These are phyloP conservation scores for Ptychadena robeensis DNA, from an alignment of 2,797 vertebrate genomes.

Conservation along the genomic window DNA sequence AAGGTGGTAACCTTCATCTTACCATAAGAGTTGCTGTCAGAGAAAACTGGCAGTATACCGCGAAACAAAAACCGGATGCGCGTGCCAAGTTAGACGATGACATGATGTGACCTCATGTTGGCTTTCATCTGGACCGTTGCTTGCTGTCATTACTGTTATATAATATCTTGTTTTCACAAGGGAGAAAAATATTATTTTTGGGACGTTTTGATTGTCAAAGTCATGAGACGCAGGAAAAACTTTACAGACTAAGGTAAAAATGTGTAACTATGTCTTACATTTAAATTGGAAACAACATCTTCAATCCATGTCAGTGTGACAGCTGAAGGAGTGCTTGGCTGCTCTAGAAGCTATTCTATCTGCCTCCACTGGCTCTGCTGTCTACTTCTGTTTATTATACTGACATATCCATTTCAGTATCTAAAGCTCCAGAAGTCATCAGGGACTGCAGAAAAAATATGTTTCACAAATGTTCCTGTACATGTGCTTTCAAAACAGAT, in stretches of 20 bases:
- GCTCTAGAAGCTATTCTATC: constrained; percentile 37
- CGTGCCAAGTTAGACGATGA: not conserved
- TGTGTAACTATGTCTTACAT: constrained; percentile 11
- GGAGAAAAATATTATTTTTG: not conserved
- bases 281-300: constrained; percentile 44
- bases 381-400: constrained; percentile 54
- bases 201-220: constrained; percentile 10
- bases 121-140: not conserved
- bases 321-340: constrained; percentile 20
- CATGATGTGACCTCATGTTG: not conserved
- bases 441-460: constrained; percentile 56
- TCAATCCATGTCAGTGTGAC: constrained; percentile 48
- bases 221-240: constrained; percentile 18
- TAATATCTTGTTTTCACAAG: not conserved
- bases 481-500: constrained; percentile 60
- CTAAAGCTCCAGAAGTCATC: constrained; percentile 56
- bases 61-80: not conserved
- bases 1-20: not conserved
- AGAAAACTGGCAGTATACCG: not conserved
- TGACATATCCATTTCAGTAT: constrained; percentile 60
- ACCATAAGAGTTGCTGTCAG: not conserved
- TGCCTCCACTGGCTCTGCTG: constrained; percentile 42
- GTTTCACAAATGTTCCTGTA: constrained; percentile 59
- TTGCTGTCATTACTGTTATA: not conserved
- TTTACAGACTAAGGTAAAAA: constrained; percentile 13